Conservation (phyloP, 1,140 invertebrate genomes). For the Vollenhovia emeryi region DNA sequence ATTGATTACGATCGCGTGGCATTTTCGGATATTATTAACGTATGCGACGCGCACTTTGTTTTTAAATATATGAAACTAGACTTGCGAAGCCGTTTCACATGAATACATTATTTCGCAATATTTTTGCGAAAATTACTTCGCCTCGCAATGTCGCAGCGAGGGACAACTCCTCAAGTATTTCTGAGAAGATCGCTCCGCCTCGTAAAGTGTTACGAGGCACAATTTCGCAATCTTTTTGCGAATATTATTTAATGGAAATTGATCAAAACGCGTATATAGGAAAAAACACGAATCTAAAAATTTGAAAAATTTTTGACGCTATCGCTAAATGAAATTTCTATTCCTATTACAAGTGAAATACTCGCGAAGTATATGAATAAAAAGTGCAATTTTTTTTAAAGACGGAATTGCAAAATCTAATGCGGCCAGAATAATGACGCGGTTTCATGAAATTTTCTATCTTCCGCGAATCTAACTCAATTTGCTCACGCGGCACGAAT, state of each 20-base stretch:
- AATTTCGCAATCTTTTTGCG: not conserved
- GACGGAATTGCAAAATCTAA: not conserved
- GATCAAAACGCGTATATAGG: not conserved
- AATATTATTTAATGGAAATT: not conserved
- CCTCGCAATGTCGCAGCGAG: not conserved
- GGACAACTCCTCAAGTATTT: too few relatives aligned
- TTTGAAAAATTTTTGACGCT: not conserved
- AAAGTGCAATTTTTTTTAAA: not conserved
- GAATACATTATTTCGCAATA: not conserved
- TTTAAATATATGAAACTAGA: not conserved
- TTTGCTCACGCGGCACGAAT: not conserved
- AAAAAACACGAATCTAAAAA: not conserved
- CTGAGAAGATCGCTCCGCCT: not conserved
- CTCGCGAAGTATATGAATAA: not conserved
- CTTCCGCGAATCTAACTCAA: not conserved
- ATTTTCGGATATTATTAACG: too few relatives aligned
- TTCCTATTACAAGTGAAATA: not conserved
- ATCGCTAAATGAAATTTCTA: not conserved
- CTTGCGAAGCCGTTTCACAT: not conserved
- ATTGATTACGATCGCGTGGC: too few relatives aligned
- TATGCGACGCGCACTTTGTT: not conserved
- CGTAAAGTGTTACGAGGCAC: not conserved
- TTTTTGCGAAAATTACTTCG: not conserved
- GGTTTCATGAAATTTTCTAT: not conserved
- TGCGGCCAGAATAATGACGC: not conserved